Conservation (phyloP, 2,797 vertebrate genomes). For the Xiphophorus birchmanni region DNA sequence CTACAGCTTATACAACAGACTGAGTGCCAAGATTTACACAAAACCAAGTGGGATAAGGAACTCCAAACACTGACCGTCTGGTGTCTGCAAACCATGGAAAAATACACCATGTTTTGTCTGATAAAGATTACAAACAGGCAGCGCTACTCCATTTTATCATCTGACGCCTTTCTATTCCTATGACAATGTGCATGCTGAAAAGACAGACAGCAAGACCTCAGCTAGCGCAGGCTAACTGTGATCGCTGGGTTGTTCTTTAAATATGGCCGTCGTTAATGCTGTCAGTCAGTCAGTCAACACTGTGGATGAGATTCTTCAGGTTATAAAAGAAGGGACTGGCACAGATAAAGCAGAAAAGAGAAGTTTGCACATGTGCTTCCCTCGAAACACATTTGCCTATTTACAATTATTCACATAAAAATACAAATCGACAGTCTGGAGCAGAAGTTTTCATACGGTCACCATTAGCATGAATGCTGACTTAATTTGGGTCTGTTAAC, state of each 20-base stretch:
- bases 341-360: slow-evolving; percentile 17
- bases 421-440: slow-evolving; percentile 45
- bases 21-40: slow-evolving; percentile 44
- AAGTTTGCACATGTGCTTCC: slow-evolving; percentile 15
- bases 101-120: neutral
- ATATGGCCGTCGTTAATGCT: neutral
- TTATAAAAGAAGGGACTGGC: neutral
- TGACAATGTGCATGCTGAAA: neutral
- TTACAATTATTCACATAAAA: slow-evolving; percentile 70
- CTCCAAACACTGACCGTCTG: slow-evolving; percentile 7
- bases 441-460: neutral
- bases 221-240: neutral
- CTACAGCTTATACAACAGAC: slow-evolving; percentile 51
- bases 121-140: neutral
- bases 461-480: neutral
- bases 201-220: neutral
- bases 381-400: slow-evolving; percentile 51
- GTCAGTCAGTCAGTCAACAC: neutral
- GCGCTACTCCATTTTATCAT: neutral
- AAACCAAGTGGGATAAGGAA: slow-evolving; percentile 14
- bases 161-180: neutral
- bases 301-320: neutral
- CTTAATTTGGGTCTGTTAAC: neutral
- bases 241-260: neutral
- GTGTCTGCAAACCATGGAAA: slow-evolving; percentile 4